Evolutionary conservation across 30 jellyfish, hydroid and myxozoan genomes (phyloP), one percentile per base, ranked within the genome.

Genomic region (Morbakka virulenta): DNA sequence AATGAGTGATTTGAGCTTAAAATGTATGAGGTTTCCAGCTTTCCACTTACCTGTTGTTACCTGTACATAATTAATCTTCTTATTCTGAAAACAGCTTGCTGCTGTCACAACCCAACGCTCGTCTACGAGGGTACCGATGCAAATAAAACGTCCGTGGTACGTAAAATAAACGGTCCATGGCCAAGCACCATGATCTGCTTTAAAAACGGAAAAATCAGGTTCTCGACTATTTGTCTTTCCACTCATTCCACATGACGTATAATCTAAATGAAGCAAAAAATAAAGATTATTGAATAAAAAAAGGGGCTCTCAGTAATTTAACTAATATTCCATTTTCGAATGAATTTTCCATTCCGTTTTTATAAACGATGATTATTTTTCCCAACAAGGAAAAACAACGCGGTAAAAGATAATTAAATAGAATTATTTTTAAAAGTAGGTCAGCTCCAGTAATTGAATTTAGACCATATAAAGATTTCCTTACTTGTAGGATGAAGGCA

Each of bases 201-300:
- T 73, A 6, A 69, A 28, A 32, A 82, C 81, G 24, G 17, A 33
- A 33, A 28, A 20, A 4, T 23, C 24, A 4, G 74, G 61, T 9
- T 30, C 33, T 70, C 79, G 82, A 62, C 86, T 70, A 32, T 82
- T 64, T 13, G 94, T 82, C 47, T 82, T 62, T 17, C 94, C 94
- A n/a, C 86, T 86, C 2, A 61, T 31, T 52, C 94, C 94, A 36
- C 94, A 82, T 0, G 81, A 11, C 20, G 47, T 32, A 30, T 82
- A 82, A 70, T 82, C 94, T 82, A 51, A 13, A 35, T 50, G 9
- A 1, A 79, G n/a, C n/a, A n/a, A n/a, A n/a, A n/a, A n/a, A n/a
- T n/a, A n/a, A n/a, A n/a, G n/a, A 47, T 12, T 9, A 47, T 9
- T 47, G 14, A 47, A n/a, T 9, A 47, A 9, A 9, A n/a, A 47